phyloP scores from a whole-genome alignment of 2,888 invertebrate species.

The Xestoiulus laeticollis region DNA sequence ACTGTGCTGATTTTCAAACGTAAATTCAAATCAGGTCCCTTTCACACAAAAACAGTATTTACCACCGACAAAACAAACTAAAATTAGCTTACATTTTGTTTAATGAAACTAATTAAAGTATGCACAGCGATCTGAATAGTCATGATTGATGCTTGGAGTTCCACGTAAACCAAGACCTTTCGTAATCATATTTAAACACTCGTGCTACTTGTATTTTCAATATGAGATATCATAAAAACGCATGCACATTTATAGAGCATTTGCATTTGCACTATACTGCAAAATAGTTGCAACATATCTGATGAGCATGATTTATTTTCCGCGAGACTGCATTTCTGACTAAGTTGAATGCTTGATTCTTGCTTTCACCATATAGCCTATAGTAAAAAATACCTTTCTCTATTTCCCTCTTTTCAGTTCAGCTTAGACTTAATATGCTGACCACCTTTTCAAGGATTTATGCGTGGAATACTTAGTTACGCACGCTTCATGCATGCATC shows the following conservation, averaged over 20 bases:
- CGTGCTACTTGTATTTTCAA: too few species aligned
- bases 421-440: background rate
- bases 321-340: background rate
- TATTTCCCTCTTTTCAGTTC: background rate
- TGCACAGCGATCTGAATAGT: too few species aligned
- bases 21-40: too few species aligned
- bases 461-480: background rate
- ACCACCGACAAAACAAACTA: too few species aligned
- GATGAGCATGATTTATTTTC: slow-evolving; percentile 6
- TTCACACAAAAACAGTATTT: too few species aligned
- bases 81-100: too few species aligned
- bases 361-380: background rate
- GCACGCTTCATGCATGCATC: background rate
- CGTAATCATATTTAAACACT: background rate
- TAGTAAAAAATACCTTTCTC: background rate
- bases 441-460: slow-evolving; percentile 20
- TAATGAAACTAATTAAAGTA: too few species aligned
- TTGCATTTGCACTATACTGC: background rate
- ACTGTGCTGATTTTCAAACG: too few species aligned
- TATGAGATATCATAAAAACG: too few species aligned
- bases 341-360: background rate
- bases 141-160: too few species aligned
- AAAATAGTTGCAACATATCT: background rate
- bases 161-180: background rate
- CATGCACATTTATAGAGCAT: background rate